Percentiles rank a stretch among this genome's conserved stretches.
phyloP scores from a whole-genome alignment of 92 coral and sea anemone genomes.

The Palythoa grandiflora region DNA sequence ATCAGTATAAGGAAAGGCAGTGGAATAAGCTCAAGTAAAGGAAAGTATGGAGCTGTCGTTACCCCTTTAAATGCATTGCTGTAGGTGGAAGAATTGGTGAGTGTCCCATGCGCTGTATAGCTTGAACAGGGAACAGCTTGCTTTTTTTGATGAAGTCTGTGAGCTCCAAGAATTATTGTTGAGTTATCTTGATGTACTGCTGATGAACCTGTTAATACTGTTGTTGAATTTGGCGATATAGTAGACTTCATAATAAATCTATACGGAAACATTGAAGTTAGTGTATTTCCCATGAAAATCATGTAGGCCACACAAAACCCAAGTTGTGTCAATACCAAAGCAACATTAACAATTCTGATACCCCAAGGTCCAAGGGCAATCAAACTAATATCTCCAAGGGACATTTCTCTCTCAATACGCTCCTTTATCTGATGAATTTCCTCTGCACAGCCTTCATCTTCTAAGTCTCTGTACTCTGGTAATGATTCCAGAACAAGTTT shows the following conservation, averaged over 20 bases:
- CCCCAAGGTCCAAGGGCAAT: conserved; percentile 96
- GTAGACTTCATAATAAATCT: conserved; percentile 15
- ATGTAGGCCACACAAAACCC: conserved; percentile 96
- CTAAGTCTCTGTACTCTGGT: conserved; percentile 76
- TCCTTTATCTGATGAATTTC: conserved; percentile 75
- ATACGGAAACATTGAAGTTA: conserved; percentile 86
- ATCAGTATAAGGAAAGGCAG: conserved; percentile 85
- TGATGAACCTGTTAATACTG: not conserved
- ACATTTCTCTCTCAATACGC: conserved; percentile 82
- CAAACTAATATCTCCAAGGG: conserved; percentile 90
- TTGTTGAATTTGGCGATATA: conserved; percentile 18
- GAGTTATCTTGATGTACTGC: not conserved
- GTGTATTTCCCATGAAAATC: conserved; percentile 95
- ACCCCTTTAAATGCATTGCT: conserved; percentile 53
- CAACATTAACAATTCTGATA: conserved; percentile 77
- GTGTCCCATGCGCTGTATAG: conserved; percentile 27
- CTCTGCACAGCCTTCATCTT: conserved; percentile 70
- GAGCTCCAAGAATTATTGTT: conserved; percentile 33
- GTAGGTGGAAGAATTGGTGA: conserved; percentile 60
- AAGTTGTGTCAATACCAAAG: conserved; percentile 88
- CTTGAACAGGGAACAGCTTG: not conserved
- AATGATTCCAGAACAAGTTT: conserved; percentile 84
- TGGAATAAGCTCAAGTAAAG: conserved; percentile 82
- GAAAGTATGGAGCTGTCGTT: conserved; percentile 80
- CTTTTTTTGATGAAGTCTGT: conserved; percentile 25